Conservation (phyloP, 1,140 invertebrate genomes). For the Gonioctena quinquepunctata region DNA sequence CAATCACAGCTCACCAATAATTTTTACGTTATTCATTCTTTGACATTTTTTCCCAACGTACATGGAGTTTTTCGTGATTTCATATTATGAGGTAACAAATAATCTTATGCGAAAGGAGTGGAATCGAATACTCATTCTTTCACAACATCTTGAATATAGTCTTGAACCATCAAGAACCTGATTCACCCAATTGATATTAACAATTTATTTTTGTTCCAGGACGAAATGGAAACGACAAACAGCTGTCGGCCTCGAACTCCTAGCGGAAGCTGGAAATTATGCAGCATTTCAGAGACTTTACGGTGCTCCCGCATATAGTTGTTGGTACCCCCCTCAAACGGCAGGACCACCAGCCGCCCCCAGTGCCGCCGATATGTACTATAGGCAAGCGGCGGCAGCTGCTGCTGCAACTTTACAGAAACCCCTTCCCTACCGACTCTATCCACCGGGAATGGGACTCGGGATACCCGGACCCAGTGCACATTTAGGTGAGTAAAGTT, state of each 20-base stretch:
- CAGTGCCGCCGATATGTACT: conserved; percentile 76
- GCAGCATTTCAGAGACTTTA: conserved; percentile 94
- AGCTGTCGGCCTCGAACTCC: conserved; percentile 91
- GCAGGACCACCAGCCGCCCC: conserved; percentile 65
- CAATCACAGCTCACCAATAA: too few relatives aligned
- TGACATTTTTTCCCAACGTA: too few relatives aligned
- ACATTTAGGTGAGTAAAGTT: conserved; percentile 49
- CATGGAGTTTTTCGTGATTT: too few relatives aligned
- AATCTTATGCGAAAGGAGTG: too few relatives aligned
- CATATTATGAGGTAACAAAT: too few relatives aligned
- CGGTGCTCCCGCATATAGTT: conserved; percentile 73
- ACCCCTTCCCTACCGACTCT: conserved; percentile 81
- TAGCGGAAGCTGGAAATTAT: conserved; percentile 96
- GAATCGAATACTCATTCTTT: too few relatives aligned
- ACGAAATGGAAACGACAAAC: conserved; percentile 99
- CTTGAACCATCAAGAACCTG: too few relatives aligned
- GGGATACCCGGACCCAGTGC: conserved; percentile 68
- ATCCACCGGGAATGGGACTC: conserved; percentile 65
- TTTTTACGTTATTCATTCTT: too few relatives aligned
- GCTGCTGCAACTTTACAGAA: conserved; percentile 83
- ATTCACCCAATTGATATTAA: too few relatives aligned
- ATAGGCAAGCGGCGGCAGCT: conserved; percentile 72
- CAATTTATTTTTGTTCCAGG: conserved; percentile 64
- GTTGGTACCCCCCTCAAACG: conserved; percentile 65
- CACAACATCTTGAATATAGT: too few relatives aligned